A percentile compares a stretch with the other conserved stretches of the same genome.
Conservation (phyloP, 2,888 invertebrate species). For the Dysmachus trigonus region DNA sequence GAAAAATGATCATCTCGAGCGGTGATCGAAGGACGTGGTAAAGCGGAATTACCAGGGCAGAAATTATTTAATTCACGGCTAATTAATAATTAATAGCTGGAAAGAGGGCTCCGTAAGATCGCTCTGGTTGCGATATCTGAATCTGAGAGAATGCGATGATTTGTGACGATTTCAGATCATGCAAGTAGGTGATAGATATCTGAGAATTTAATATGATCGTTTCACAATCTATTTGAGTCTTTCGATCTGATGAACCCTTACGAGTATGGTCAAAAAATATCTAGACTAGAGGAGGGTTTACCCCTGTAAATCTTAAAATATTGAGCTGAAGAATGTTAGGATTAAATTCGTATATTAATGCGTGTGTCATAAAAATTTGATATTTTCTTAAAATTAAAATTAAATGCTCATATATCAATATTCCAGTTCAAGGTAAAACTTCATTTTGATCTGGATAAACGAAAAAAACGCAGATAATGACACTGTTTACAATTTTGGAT, state of each 20-base stretch:
- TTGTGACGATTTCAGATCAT: neutral
- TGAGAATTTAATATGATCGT: neutral
- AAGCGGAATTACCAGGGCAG: slow-evolving; percentile 13
- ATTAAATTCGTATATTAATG: no score
- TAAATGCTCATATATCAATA: no score
- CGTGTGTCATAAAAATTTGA: no score
- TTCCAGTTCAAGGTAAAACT: no score
- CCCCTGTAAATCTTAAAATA: no score
- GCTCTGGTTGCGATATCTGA: neutral
- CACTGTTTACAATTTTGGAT: no score
- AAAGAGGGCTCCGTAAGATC: neutral
- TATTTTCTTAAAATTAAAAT: no score
- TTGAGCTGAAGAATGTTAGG: no score
- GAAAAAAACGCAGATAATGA: no score
- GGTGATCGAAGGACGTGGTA: neutral
- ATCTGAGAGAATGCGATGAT: neutral
- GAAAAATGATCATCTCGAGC: neutral
- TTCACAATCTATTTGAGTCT: neutral
- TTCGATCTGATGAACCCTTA: neutral
- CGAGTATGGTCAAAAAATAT: neutral
- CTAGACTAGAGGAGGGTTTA: no score
- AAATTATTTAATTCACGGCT: neutral
- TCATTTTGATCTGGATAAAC: no score
- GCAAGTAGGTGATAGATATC: neutral
- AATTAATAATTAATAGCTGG: neutral